Base-by-base conservation (phyloP, 2,797 vertebrate species). In the Poeciliopsis presidionis region DNA sequence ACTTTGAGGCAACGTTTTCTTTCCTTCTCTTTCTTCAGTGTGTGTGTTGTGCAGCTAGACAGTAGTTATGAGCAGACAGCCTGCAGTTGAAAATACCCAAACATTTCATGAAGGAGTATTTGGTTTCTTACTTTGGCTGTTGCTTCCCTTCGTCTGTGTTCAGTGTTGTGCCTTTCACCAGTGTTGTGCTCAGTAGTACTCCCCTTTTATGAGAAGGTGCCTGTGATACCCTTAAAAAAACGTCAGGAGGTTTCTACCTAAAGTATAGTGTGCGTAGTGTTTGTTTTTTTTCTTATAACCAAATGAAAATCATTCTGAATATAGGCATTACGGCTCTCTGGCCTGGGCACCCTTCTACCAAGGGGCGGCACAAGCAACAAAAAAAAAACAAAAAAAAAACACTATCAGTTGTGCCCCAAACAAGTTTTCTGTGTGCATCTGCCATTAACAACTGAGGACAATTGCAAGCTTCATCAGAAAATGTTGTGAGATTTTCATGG, bases 101-200 rank as follows among this genome's bases (percentile, higher is more conserved):
- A 79, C 18, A 74, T 87, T 75, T 89, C 74, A 80, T 46, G 12
- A 72, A 88, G 78, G 79, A 89, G 79, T 75, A 46, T 33, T 80
- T 80, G 30, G 41, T 46, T 71, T 51, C 75, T 78, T 41, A 8
- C 70, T 67, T 77, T 81, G 73, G 87, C 72, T 89, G 84, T 83
- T 8, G 81, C 91, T 86, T 88, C 87, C 88, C 81, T 80, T 78
- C 13, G 85, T 91, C 77, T 90, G 81, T 93, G 94, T 94, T 93
- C 88, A 71, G 93, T 95, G 94, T 94, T 84, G 94, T 95, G 93
- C 94, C 93, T 94, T 95, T 93, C 91, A 94, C 88, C 92, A 87
- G 90, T 91, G 87, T 94, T 86, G 88, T 94, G 91, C 92, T 89
- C 91, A 92, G 89, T 91, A 93, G 86, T 92, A 81, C 73, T 84